A percentile compares a stretch with the other conserved stretches of the same genome.
Conservation (phyloP, 2,888 invertebrate species). For the Dolomedes plantarius region DNA sequence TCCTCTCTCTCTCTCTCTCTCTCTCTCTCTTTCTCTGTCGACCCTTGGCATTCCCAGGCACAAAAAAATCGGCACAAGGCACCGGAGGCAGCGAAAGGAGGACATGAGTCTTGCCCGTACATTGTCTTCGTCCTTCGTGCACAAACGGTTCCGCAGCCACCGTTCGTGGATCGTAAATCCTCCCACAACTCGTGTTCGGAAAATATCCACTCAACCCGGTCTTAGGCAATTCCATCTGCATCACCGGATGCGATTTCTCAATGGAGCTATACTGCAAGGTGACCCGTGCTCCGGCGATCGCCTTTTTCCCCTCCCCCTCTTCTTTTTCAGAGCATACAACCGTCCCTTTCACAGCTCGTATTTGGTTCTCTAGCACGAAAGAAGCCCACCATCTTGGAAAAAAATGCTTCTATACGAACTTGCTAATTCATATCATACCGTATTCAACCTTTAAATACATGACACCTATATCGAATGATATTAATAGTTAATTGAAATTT, state of each 20-base stretch:
- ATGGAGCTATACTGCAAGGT: conserved; percentile 12
- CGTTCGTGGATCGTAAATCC: conserved; percentile 59
- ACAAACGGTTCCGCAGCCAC: conserved; percentile 30
- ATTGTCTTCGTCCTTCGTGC: conserved; percentile 46
- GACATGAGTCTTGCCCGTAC: conserved; percentile 7
- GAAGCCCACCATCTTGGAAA: no score
- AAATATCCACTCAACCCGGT: not conserved
- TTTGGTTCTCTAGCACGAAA: no score
- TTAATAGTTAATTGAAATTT: no score
- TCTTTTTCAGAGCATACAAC: no score
- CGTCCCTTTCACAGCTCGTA: no score
- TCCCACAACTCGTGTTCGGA: not conserved
- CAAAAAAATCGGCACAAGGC: not conserved
- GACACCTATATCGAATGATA: no score
- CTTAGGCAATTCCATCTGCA: not conserved
- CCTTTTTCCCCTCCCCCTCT: not conserved
- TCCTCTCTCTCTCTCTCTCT: no score
- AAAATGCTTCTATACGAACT: no score
- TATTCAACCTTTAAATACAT: no score
- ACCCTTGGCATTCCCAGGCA: not conserved
- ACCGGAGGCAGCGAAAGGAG: not conserved
- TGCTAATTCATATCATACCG: no score
- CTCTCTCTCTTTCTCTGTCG: no score
- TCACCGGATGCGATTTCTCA: conserved; percentile 41
- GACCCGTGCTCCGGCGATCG: not conserved